phyloP scores from a whole-genome alignment of 2,113 vertebrate species.

The Protomyctophum bolini region DNA sequence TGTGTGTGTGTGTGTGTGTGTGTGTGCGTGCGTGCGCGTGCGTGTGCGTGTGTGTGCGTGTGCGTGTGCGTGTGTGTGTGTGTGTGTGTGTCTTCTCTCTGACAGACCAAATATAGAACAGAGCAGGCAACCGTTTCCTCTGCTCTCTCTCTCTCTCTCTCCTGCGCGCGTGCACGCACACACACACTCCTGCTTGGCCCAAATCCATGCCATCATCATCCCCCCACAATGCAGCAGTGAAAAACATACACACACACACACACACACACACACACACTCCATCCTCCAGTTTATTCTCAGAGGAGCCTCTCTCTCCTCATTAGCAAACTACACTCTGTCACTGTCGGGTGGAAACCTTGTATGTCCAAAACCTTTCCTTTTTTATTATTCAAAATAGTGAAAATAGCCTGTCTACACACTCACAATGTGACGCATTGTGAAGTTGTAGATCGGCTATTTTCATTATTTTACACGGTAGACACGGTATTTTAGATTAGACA shows the following conservation, averaged over 20 bases:
- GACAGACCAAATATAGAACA: slow-evolving; percentile 76
- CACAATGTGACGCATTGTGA: no score
- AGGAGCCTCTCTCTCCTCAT: slow-evolving; percentile 66
- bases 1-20: slow-evolving; percentile 21
- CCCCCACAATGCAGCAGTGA: slow-evolving; percentile 69
- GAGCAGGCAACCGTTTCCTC: slow-evolving; percentile 71
- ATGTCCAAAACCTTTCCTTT: no score
- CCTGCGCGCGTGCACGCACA: no score
- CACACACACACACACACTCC: slow-evolving; percentile 57
- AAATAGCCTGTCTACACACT: no score
- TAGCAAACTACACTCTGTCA: slow-evolving; percentile 58
- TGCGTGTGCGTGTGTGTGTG: slow-evolving; percentile 38
- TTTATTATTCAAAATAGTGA: no score
- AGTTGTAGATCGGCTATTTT: no score
- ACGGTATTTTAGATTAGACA: no score
- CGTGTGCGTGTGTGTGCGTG: neutral
- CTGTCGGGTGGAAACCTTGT: no score
- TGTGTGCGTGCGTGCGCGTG: slow-evolving; percentile 10
- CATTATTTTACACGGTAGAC: no score
- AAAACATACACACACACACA: no score
- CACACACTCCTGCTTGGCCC: slow-evolving; percentile 58
- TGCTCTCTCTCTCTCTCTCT: slow-evolving; percentile 38
- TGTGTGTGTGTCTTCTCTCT: slow-evolving; percentile 61
- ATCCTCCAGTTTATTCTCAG: slow-evolving; percentile 61
- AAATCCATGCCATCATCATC: slow-evolving; percentile 70